Conservation (phyloP, 2,888 invertebrate species). For the Mimumesa dahlbomi region DNA sequence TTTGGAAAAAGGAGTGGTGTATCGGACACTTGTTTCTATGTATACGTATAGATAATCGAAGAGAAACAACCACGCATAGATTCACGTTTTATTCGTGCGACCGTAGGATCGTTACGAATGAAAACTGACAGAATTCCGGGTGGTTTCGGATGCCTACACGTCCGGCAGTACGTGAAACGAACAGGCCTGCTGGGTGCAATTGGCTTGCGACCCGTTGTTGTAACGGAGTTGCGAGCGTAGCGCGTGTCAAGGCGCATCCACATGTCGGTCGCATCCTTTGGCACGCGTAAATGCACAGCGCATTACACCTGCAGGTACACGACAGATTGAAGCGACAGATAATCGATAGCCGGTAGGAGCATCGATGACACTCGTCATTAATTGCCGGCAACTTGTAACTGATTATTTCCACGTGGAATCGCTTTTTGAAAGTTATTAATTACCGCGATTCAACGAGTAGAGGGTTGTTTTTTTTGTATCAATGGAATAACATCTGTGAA, state of each 20-base stretch:
- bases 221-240: constrained; percentile 49
- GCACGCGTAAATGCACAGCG: constrained; percentile 51
- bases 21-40: too few species aligned
- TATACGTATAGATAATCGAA: too few species aligned
- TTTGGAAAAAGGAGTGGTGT: too few species aligned
- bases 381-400: neutral
- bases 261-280: constrained; percentile 53
- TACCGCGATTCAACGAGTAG: neutral
- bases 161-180: constrained; percentile 54
- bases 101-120: too few species aligned
- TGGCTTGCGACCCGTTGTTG: constrained; percentile 31
- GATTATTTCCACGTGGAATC: neutral
- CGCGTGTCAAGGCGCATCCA: constrained; percentile 55
- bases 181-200: constrained; percentile 28
- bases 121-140: too few species aligned
- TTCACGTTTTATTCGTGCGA: too few species aligned
- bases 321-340: constrained; percentile 66
- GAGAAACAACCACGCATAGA: too few species aligned
- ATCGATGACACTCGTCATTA: constrained; percentile 74
- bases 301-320: constrained; percentile 35
- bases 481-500: too few species aligned
- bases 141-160: constrained; percentile 6
- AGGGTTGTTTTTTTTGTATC: too few species aligned
- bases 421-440: neutral
- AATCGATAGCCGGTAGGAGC: constrained; percentile 71